Conservation (phyloP, 2,113 vertebrate species). For the Muscicapa adusta region DNA sequence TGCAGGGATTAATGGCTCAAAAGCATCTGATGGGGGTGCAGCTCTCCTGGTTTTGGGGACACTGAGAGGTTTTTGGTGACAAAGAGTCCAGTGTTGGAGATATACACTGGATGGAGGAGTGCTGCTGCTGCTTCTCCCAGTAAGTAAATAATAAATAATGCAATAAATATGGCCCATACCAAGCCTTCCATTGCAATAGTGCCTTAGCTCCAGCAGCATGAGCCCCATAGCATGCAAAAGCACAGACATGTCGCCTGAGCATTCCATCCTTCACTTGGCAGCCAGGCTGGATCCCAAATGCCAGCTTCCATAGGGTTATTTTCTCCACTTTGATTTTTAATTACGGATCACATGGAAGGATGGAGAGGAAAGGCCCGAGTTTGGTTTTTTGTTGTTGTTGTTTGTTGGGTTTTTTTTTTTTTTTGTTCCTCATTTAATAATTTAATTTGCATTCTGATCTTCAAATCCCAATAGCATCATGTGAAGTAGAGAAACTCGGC, state of each 20-base stretch:
- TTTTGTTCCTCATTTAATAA: conserved; percentile 46
- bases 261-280: not conserved
- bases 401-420: too few species aligned
- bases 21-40: not conserved
- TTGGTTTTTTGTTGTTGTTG: not conserved
- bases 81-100: not conserved
- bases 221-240: not conserved
- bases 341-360: conserved; percentile 18
- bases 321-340: conserved; percentile 53
- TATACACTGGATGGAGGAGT: not conserved
- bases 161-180: not conserved
- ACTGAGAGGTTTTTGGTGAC: not conserved
- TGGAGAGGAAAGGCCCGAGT: not conserved
- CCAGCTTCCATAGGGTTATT: conserved; percentile 21
- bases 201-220: not conserved
- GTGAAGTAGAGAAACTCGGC: conserved; percentile 51
- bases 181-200: not conserved
- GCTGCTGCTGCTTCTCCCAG: not conserved
- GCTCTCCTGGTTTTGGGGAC: not conserved
- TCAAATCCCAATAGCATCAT: conserved; percentile 60
- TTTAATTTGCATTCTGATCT: conserved; percentile 63
- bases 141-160: not conserved
- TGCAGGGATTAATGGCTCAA: not conserved
- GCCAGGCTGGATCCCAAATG: not conserved
- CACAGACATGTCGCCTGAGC: not conserved